phyloP scores from a whole-genome alignment of 2,888 invertebrate species.

The Sialis lutaria region DNA sequence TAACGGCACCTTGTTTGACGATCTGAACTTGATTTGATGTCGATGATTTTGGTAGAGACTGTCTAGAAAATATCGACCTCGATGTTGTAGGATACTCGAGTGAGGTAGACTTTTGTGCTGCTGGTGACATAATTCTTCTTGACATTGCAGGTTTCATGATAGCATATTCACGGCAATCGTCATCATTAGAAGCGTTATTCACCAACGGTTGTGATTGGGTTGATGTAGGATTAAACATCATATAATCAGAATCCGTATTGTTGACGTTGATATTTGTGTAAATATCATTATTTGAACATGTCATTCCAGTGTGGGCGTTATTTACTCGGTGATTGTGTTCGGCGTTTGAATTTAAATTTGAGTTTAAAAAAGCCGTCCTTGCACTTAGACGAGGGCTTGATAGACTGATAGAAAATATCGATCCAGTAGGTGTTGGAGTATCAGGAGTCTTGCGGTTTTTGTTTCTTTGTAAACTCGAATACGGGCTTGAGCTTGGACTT shows the following conservation, averaged over 20 bases:
- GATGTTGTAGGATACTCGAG: neutral
- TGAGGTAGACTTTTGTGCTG: conserved; percentile 5
- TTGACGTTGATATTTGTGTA: conserved; percentile 23
- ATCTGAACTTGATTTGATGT: conserved; percentile 7
- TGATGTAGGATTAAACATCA: conserved; percentile 20
- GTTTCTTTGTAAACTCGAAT: conserved; percentile 9
- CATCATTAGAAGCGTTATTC: conserved; percentile 7
- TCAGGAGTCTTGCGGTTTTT: conserved; percentile 9
- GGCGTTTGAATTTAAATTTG: neutral
- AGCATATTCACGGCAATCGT: conserved; percentile 28
- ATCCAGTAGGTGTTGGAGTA: conserved; percentile 5
- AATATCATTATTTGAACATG: conserved; percentile 10
- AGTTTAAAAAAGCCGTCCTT: conserved; percentile 9
- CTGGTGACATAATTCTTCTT: neutral
- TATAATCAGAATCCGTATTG: conserved; percentile 18
- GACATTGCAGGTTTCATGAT: conserved; percentile 23
- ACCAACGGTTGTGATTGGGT: conserved; percentile 15
- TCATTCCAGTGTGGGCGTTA: neutral
- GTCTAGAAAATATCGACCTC: neutral
- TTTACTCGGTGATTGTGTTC: neutral
- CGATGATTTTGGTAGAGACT: neutral
- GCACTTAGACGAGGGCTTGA: conserved; percentile 7
- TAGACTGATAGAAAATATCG: conserved; percentile 3
- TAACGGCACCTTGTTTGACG: conserved; percentile 13
- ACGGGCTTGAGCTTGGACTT: conserved; percentile 26